Evolutionary conservation across 1,140 invertebrate species (phyloP).

Genomic region (Protaetia brevitarsis): DNA sequence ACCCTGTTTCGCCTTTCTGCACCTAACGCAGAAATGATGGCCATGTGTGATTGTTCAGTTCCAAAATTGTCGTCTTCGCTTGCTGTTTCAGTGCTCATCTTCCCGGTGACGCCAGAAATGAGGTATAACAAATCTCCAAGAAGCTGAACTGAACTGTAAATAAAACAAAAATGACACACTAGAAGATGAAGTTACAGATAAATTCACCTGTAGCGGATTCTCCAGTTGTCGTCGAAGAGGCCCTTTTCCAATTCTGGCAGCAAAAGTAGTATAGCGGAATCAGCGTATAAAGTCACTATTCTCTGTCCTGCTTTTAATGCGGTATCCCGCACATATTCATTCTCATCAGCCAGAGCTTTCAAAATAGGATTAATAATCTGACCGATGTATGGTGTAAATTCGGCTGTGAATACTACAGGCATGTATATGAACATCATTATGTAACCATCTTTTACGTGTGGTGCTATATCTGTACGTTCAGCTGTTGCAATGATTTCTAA

Average conservation of each 20-base stretch:
- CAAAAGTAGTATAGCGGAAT: conserved; percentile 90
- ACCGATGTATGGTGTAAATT: conserved; percentile 95
- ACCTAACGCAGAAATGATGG: conserved; percentile 86
- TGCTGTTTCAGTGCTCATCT: conserved; percentile 98
- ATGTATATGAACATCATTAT: conserved; percentile 99
- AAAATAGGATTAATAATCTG: conserved; percentile 97
- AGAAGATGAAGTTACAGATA: not conserved
- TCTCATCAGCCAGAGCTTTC: conserved; percentile 97
- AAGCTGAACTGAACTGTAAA: conserved; percentile 84
- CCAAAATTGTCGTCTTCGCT: conserved; percentile 99
- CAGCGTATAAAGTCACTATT: conserved; percentile 95
- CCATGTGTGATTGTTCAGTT: conserved; percentile 91
- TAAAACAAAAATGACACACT: not conserved
- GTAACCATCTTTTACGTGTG: conserved; percentile 98
- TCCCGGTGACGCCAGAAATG: conserved; percentile 95
- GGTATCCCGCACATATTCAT: conserved; percentile 97
- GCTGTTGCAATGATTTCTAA: conserved; percentile 92
- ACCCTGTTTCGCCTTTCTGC: conserved; percentile 88
- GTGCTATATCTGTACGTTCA: conserved; percentile 89
- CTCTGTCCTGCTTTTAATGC: conserved; percentile 94
- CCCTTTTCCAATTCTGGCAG: conserved; percentile 93
- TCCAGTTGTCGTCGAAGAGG: conserved; percentile 96
- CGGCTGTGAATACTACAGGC: conserved; percentile 91
- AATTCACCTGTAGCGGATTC: conserved; percentile 79
- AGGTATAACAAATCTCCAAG: conserved; percentile 95